phyloP scores from a whole-genome alignment of 2,797 vertebrate species.

The Pagetopsis macropterus region DNA sequence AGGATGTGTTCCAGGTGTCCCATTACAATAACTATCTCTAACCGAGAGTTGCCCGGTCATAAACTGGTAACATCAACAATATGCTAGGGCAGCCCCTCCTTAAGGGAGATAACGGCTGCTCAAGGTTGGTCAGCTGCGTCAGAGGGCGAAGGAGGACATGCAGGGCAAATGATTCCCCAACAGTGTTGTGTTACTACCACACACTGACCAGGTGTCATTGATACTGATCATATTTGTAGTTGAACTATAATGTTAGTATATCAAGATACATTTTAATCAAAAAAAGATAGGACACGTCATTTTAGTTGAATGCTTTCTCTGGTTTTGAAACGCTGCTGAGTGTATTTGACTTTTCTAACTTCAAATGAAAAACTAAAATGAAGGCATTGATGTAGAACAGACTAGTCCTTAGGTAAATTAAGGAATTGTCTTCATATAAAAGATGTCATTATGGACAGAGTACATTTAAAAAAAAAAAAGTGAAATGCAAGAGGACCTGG shows the following conservation, averaged over 20 bases:
- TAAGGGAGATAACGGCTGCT: too few species aligned
- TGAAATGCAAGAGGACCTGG: background rate
- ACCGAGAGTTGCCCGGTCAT: too few species aligned
- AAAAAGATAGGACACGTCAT: too few species aligned
- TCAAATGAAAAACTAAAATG: background rate
- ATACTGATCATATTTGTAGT: background rate
- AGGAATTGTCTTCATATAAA: background rate
- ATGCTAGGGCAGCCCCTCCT: too few species aligned
- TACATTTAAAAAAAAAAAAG: slow-evolving; percentile 24
- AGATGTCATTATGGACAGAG: background rate
- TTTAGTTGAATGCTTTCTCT: background rate
- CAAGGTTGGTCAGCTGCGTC: too few species aligned
- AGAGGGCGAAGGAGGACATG: too few species aligned
- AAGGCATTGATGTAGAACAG: background rate
- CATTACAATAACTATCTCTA: too few species aligned
- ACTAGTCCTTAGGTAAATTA: background rate
- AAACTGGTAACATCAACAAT: too few species aligned
- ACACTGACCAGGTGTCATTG: background rate
- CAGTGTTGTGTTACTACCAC: background rate
- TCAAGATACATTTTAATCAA: too few species aligned
- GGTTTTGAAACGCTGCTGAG: background rate
- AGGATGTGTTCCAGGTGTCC: too few species aligned
- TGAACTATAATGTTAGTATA: background rate
- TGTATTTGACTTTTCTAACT: background rate
- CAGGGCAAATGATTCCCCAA: too few species aligned